Evolutionary conservation across 2,113 vertebrate species (phyloP).

Genomic region (Lophius piscatorius): DNA sequence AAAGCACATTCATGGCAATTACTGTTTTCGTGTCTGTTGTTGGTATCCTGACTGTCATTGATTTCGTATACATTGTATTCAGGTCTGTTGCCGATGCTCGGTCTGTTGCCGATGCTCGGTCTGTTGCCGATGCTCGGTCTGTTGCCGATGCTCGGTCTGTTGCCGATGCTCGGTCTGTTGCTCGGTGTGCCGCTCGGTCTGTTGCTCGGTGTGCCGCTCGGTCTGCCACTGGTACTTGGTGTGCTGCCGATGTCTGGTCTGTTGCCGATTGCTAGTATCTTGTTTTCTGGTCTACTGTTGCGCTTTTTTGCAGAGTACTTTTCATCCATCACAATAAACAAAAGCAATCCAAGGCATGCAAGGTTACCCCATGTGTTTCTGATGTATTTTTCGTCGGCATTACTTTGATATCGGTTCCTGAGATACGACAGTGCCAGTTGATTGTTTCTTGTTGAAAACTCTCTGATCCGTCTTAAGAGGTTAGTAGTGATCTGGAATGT

Average conservation of each 20-base stretch:
- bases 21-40: not conserved
- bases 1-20: not conserved
- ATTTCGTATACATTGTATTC: no score
- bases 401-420: constrained; percentile 36
- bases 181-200: no score
- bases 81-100: not conserved
- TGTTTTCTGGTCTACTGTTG: constrained; percentile 1
- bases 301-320: not conserved
- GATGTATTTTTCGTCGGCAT: constrained; percentile 17
- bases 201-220: no score
- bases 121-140: not conserved
- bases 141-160: not conserved
- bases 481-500: constrained; percentile 55
- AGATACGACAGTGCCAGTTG: constrained; percentile 18
- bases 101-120: not conserved
- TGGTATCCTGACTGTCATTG: not conserved
- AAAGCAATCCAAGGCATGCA: constrained; percentile 59
- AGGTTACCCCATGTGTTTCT: constrained; percentile 43
- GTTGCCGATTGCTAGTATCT: no score
- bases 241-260: not conserved
- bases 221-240: no score
- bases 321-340: constrained; percentile 58
- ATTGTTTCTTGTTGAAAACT: constrained; percentile 38
- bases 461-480: constrained; percentile 53
- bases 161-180: no score